Conservation (phyloP, 2,797 vertebrate species). For the Phoeniculus purpureus region DNA sequence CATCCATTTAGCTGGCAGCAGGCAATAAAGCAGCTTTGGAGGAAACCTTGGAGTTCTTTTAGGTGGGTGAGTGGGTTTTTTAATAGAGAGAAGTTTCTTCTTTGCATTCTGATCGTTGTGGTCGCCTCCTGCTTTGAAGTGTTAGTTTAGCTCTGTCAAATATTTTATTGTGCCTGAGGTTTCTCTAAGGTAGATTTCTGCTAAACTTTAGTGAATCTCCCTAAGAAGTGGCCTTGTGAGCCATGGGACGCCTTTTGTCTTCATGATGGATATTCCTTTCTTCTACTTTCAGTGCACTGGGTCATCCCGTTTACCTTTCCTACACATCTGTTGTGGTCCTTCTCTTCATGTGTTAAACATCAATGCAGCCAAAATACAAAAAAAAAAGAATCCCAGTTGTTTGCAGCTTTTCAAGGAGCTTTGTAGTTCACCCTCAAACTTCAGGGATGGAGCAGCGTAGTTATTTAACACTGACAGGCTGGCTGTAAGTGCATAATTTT, state of each 20-base stretch:
- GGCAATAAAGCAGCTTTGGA: neutral
- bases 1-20: neutral
- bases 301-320: neutral
- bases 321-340: neutral
- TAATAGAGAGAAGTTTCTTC: neutral
- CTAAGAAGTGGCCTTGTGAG: neutral
- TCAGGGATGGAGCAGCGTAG: neutral
- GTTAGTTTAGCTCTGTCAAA: neutral
- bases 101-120: neutral
- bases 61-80: neutral
- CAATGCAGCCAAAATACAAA: neutral
- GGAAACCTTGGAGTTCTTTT: neutral
- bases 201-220: neutral
- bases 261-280: neutral
- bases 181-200: neutral
- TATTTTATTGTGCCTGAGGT: neutral
- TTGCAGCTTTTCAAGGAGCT: constrained; percentile 1
- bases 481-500: neutral
- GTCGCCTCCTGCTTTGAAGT: neutral
- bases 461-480: neutral
- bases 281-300: neutral
- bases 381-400: neutral
- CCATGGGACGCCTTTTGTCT: neutral
- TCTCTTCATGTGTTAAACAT: neutral
- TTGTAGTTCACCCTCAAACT: neutral